These are phyloP conservation scores for Corythucha ciliata DNA, from an alignment of 2,888 invertebrate species.

Conservation along the genomic window DNA sequence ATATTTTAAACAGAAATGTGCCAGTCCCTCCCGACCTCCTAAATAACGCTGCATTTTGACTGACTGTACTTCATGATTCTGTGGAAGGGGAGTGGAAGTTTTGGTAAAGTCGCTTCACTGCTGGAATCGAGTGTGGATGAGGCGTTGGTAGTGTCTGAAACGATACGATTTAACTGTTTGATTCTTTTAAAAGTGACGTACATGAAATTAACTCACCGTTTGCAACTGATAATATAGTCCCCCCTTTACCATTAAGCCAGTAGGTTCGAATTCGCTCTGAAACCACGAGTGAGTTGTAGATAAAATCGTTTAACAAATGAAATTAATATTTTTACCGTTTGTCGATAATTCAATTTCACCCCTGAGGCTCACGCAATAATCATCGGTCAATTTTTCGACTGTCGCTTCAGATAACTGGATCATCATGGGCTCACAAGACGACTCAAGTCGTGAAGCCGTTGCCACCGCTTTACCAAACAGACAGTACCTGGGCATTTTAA, in stretches of 20 bases:
- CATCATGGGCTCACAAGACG: slow-evolving; percentile 84
- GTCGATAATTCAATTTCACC: not conserved
- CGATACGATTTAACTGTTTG: too few relatives aligned
- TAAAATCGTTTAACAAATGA: not conserved
- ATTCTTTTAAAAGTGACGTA: too few relatives aligned
- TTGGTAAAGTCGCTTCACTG: too few relatives aligned
- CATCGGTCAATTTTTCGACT: slow-evolving; percentile 55
- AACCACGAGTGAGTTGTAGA: not conserved
- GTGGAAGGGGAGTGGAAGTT: too few relatives aligned
- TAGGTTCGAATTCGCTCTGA: slow-evolving; percentile 13
- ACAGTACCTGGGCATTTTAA: slow-evolving; percentile 84
- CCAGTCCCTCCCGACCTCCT: too few relatives aligned
- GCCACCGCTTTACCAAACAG: slow-evolving; percentile 86
- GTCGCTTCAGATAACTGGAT: slow-evolving; percentile 91
- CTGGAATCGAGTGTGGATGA: too few relatives aligned
- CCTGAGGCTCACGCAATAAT: not conserved
- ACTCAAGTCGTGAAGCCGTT: slow-evolving; percentile 87
- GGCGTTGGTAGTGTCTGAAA: too few relatives aligned
- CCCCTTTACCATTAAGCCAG: slow-evolving; percentile 12
- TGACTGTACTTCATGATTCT: too few relatives aligned
- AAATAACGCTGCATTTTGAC: too few relatives aligned
- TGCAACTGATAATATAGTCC: too few relatives aligned
- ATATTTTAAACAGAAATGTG: too few relatives aligned
- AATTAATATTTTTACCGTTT: not conserved
- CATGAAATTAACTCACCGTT: too few relatives aligned